Percentiles rank a stretch among this genome's conserved stretches.
phyloP scores from a whole-genome alignment of 2,888 invertebrate species.

The Plutella xylostella region DNA sequence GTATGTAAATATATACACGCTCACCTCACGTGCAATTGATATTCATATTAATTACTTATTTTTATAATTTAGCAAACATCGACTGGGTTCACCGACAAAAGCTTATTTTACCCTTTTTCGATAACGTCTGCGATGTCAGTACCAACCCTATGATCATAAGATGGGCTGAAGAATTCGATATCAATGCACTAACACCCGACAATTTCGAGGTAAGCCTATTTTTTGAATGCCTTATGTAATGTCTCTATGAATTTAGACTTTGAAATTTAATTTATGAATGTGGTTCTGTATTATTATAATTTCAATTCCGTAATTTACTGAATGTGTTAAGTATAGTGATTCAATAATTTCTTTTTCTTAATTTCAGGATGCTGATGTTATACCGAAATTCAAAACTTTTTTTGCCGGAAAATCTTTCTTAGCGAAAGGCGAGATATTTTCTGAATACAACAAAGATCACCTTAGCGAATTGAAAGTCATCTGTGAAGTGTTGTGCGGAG shows the following conservation, averaged over 20 bases:
- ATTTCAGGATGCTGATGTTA: constrained; percentile 36
- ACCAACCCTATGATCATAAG: constrained; percentile 28
- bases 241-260: not conserved
- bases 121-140: constrained; percentile 53
- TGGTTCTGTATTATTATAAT: no score
- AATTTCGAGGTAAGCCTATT: constrained; percentile 37
- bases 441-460: constrained; percentile 42
- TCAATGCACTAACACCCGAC: constrained; percentile 29
- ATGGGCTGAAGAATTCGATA: constrained; percentile 37
- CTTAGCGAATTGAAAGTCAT: constrained; percentile 39
- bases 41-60: no score
- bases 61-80: constrained; percentile 27
- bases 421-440: constrained; percentile 47
- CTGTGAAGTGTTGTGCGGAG: constrained; percentile 63
- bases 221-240: not conserved
- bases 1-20: no score
- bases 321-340: no score
- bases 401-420: constrained; percentile 34
- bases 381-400: constrained; percentile 34
- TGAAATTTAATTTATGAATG: no score
- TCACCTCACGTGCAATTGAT: no score
- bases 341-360: no score
- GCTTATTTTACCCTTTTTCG: constrained; percentile 43
- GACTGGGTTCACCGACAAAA: constrained; percentile 50
- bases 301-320: no score